Evolutionary conservation across 2,888 invertebrate species (phyloP).

Genomic region (Archips crataeganus): DNA sequence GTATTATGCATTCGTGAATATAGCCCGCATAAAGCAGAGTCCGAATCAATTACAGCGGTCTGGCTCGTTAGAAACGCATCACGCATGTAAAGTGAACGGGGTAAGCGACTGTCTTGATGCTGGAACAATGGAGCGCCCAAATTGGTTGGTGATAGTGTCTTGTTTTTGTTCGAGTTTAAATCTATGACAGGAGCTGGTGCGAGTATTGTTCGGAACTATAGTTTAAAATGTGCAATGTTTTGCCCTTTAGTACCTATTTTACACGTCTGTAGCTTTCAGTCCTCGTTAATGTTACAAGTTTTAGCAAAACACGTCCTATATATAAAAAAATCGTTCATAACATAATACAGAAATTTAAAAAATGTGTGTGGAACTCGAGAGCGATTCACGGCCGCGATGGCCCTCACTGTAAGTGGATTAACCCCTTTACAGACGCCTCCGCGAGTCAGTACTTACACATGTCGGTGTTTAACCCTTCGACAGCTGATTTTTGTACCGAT

Average conservation of each 20-base stretch:
- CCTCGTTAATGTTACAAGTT: background rate
- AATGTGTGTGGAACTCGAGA: constrained; percentile 53
- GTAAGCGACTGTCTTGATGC: constrained; percentile 78
- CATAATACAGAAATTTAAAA: background rate
- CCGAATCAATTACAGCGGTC: constrained; percentile 81
- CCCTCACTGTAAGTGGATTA: constrained; percentile 76
- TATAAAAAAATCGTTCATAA: background rate
- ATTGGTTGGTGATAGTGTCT: constrained; percentile 67
- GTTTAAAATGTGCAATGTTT: constrained; percentile 22
- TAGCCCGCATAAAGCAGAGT: constrained; percentile 80
- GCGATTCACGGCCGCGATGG: constrained; percentile 66
- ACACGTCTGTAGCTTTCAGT: background rate
- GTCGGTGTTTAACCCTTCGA: constrained; percentile 52
- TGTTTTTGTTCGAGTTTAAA: constrained; percentile 37
- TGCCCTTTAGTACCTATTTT: background rate
- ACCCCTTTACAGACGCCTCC: constrained; percentile 71
- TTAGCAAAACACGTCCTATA: background rate
- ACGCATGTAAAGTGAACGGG: constrained; percentile 82
- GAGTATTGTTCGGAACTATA: constrained; percentile 38
- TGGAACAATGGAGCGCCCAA: constrained; percentile 80
- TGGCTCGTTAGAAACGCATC: constrained; percentile 85
- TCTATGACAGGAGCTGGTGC: constrained; percentile 40
- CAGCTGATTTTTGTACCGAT: constrained; percentile 18
- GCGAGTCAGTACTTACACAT: constrained; percentile 58
- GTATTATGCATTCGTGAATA: constrained; percentile 86